phyloP scores from a whole-genome alignment of 2,797 vertebrate species.

The Distichodus sexfasciatus region DNA sequence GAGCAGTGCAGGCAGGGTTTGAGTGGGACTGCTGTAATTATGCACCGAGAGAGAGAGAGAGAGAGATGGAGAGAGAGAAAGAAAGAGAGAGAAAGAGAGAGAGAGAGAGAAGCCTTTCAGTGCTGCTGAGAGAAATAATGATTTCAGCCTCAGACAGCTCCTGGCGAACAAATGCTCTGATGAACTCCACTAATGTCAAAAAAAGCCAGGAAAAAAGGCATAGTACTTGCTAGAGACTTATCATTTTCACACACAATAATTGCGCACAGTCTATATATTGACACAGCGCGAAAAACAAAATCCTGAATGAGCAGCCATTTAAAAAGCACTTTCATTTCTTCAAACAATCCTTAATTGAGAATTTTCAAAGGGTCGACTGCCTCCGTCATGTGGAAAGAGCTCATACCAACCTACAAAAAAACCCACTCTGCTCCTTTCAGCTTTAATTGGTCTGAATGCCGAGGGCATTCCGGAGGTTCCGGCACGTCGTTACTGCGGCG shows the following conservation, averaged over 20 bases:
- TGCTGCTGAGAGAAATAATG: slow-evolving; percentile 52
- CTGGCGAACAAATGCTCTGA: slow-evolving; percentile 53
- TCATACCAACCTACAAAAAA: slow-evolving; percentile 13
- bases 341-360: slow-evolving; percentile 13
- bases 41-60: slow-evolving; percentile 36
- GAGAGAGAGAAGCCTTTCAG: slow-evolving; percentile 42
- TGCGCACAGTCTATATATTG: background rate
- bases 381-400: slow-evolving; percentile 5
- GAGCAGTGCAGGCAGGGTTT: slow-evolving; percentile 66
- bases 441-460: slow-evolving; percentile 44
- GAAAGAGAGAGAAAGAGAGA: slow-evolving; percentile 36
- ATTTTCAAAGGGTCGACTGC: too few species aligned
- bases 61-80: slow-evolving; percentile 25
- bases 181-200: slow-evolving; percentile 49
- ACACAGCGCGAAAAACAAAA: too few species aligned
- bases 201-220: slow-evolving; percentile 6
- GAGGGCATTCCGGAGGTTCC: slow-evolving; percentile 15
- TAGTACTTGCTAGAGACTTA: slow-evolving; percentile 19
- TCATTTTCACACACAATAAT: slow-evolving; percentile 28
- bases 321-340: background rate
- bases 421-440: slow-evolving; percentile 8
- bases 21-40: slow-evolving; percentile 72
- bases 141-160: slow-evolving; percentile 54
- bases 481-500: slow-evolving; percentile 33
- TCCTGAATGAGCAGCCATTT: too few species aligned